Base-by-base conservation (phyloP, 2,888 invertebrate genomes). In the Eristalis intricaria region DNA sequence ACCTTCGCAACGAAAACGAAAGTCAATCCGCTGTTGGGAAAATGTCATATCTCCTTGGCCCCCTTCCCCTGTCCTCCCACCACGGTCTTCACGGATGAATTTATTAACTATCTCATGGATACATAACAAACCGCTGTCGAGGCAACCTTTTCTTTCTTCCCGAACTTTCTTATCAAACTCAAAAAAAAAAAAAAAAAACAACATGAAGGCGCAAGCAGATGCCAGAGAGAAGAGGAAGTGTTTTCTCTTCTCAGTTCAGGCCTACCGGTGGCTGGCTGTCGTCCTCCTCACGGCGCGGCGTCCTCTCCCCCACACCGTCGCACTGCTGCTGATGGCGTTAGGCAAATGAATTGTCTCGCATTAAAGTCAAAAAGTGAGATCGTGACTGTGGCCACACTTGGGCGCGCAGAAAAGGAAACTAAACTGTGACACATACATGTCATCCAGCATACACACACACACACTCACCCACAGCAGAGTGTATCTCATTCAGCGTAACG, bases 281-380 rank as follows among this genome's bases (percentile, higher is more conserved):
- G 19, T 19, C 19, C 19, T 2, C 50, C 5, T 2, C 50, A 5
- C 1, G n/a, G n/a, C n/a, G n/a, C 50, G 19, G 19, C 50, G 1
- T 0, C 69, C 58, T 63, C 38, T 23, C 29, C 8, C 7, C 11
- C 22, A 15, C 43, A 29, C 71, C n/a, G 19, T 56, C 8, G 10
- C 11, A 40, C 8, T 35, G 80, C 68, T 23, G 60, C 13, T 15
- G 60, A 5, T 23, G 60, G 60, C 77, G 77, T 69, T 86, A 86
- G 85, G 82, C 86, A 87, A 87, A 87, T 87, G 83, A 87, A 87
- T 87, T 87, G 86, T 83, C 79, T 87, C 83, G 75, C 83, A 87
- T 87, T 76, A 83, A 83, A 87, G 86, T 87, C 86, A 87, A 83
- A n/a, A 87, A 87, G 86, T 87, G 86, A 87, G 86, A 87, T 87